phyloP scores from a whole-genome alignment of 1,140 invertebrate species.

The Neuroterus valhalla region DNA sequence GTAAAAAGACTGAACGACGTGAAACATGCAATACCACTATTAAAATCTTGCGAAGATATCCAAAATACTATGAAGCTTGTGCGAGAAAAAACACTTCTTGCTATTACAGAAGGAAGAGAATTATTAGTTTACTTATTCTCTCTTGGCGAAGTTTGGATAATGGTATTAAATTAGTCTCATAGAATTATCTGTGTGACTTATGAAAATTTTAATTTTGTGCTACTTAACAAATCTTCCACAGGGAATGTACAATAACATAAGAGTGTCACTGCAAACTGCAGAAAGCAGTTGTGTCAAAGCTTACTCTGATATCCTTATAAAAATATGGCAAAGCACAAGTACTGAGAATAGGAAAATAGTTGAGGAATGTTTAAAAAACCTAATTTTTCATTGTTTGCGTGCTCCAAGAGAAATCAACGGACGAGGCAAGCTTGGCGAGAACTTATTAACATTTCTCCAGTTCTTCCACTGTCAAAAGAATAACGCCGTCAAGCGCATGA shows the following conservation, averaged over 20 bases:
- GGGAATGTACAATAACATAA: conserved; percentile 49
- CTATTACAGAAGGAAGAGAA: conserved; percentile 44
- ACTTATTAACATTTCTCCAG: conserved; percentile 49
- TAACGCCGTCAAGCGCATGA: conserved; percentile 32
- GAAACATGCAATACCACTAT: conserved; percentile 45
- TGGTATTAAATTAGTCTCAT: conserved; percentile 41
- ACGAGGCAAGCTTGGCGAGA: conserved; percentile 47
- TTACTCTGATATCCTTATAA: conserved; percentile 49
- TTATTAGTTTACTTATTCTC: conserved; percentile 50
- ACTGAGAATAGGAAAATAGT: conserved; percentile 46
- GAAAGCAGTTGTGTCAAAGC: conserved; percentile 31
- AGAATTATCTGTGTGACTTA: too few species aligned
- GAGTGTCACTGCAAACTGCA: conserved; percentile 40
- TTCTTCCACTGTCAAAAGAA: conserved; percentile 41
- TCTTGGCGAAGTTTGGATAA: conserved; percentile 49
- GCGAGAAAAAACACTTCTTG: conserved; percentile 44
- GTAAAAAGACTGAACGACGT: conserved; percentile 51
- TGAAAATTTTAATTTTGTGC: background rate
- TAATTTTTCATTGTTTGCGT: conserved; percentile 54
- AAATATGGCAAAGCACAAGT: conserved; percentile 38
- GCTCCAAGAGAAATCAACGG: conserved; percentile 43
- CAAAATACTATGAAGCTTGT: conserved; percentile 47
- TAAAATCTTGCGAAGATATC: conserved; percentile 43
- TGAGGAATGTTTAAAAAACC: conserved; percentile 47
- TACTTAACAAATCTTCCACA: conserved; percentile 39